Conservation (phyloP, 2,113 vertebrate species). For the Chaetops frenatus region DNA sequence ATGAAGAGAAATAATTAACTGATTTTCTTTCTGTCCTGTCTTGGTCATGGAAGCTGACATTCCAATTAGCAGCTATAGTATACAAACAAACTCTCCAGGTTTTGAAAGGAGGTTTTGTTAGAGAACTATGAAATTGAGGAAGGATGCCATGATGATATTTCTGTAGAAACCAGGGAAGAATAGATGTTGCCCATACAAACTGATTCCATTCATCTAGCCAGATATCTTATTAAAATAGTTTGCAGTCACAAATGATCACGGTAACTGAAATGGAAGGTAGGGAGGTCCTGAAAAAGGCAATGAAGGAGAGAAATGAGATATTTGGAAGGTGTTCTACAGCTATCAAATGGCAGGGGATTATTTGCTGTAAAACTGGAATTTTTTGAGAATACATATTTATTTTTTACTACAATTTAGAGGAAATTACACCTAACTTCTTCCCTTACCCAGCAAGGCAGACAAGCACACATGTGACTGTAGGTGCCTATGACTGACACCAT, state of each 20-base stretch:
- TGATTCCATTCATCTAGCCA: constrained; percentile 22
- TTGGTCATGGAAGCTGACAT: constrained; percentile 62
- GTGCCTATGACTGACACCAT: background rate
- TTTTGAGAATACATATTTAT: background rate
- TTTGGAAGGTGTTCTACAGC: background rate
- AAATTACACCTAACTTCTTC: background rate
- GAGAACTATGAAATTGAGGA: constrained; percentile 57
- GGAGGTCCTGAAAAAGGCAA: background rate
- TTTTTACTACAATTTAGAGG: background rate
- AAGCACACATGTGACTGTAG: background rate
- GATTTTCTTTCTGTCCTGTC: constrained; percentile 64
- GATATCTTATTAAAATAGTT: constrained; percentile 75
- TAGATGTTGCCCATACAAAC: constrained; percentile 46
- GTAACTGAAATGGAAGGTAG: background rate
- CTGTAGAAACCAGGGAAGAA: constrained; percentile 54
- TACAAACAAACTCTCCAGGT: constrained; percentile 30
- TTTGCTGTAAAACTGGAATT: background rate
- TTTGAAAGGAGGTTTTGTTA: constrained; percentile 64
- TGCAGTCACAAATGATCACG: constrained; percentile 41
- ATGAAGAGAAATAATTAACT: constrained; percentile 76
- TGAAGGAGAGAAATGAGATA: background rate
- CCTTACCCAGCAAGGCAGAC: background rate
- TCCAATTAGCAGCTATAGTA: constrained; percentile 71
- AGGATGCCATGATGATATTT: constrained; percentile 62
- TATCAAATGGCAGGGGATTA: background rate